Evolutionary conservation across 2,888 invertebrate species (phyloP).

Genomic region (Dynastes maya): DNA sequence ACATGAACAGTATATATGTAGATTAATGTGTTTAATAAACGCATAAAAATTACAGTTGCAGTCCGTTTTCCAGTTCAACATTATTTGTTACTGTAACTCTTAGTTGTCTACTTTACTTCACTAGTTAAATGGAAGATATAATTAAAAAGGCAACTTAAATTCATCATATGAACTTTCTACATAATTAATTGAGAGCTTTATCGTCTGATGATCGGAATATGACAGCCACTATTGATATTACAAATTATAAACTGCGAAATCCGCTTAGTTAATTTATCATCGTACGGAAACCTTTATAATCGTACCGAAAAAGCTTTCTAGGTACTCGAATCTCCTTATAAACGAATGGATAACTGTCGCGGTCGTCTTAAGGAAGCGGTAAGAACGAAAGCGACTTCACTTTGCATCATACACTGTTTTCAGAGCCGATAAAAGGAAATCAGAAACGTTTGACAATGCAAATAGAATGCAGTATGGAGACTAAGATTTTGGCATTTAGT

Average conservation of each 20-base stretch:
- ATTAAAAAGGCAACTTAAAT: neutral
- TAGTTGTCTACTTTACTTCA: too few species aligned
- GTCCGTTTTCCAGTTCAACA: too few species aligned
- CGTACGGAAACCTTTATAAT: constrained; percentile 8
- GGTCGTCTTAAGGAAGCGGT: neutral
- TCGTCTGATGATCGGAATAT: constrained; percentile 5
- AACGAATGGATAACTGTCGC: constrained; percentile 9
- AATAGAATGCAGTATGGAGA: neutral
- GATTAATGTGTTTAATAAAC: neutral
- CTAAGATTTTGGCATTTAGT: too few species aligned
- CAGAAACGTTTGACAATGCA: neutral
- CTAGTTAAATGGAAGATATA: too few species aligned
- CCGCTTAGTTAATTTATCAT: constrained; percentile 31
- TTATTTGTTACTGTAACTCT: too few species aligned
- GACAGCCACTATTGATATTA: constrained; percentile 11
- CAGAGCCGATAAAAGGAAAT: neutral
- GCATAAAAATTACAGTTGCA: neutral
- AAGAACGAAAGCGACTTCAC: neutral
- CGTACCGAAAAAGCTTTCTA: constrained; percentile 16
- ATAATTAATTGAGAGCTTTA: neutral
- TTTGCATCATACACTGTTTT: constrained; percentile 1
- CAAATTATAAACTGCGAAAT: constrained; percentile 16
- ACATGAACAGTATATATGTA: too few species aligned
- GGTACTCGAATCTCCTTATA: neutral
- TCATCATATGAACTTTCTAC: neutral